Evolutionary conservation across 2,113 vertebrate genomes (phyloP).

Genomic region (Etia nguti): DNA sequence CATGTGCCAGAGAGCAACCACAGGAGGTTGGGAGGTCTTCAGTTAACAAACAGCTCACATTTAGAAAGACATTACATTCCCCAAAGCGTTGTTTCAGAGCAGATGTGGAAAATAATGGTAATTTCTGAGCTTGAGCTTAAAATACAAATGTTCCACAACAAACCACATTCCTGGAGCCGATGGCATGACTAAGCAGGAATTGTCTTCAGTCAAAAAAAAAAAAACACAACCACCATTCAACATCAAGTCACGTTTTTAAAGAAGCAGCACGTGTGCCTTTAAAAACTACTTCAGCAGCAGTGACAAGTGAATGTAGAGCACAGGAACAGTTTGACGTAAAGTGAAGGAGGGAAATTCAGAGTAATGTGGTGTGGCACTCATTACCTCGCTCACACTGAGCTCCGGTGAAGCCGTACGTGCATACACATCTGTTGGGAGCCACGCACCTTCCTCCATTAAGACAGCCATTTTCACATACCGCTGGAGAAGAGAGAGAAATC

Average conservation of each 20-base stretch:
- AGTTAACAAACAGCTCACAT: constrained; percentile 55
- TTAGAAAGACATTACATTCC: constrained; percentile 44
- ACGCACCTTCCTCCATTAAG: constrained; percentile 93
- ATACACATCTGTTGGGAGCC: constrained; percentile 93
- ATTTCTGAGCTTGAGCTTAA: constrained; percentile 28
- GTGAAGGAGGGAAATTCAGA: not conserved
- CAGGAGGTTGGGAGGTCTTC: constrained; percentile 57
- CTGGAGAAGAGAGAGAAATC: constrained; percentile 64
- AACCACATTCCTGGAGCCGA: constrained; percentile 31
- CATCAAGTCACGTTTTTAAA: constrained; percentile 19
- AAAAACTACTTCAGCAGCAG: not conserved
- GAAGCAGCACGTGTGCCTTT: constrained; percentile 17
- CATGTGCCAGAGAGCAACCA: constrained; percentile 48
- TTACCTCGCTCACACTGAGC: constrained; percentile 98
- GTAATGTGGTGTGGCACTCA: not conserved
- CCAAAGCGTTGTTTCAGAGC: constrained; percentile 31
- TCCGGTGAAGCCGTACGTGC: constrained; percentile 95
- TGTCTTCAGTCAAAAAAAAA: constrained; percentile 5
- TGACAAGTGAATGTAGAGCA: not conserved
- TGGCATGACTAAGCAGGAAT: constrained; percentile 46
- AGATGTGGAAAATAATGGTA: constrained; percentile 66
- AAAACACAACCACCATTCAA: constrained; percentile 7
- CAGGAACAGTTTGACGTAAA: constrained; percentile 11
- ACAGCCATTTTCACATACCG: constrained; percentile 95
- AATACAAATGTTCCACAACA: constrained; percentile 58